Evolutionary conservation across 2,797 vertebrate species (phyloP), one percentile per base, ranked within the genome.

Genomic region (Dryobates pubescens): DNA sequence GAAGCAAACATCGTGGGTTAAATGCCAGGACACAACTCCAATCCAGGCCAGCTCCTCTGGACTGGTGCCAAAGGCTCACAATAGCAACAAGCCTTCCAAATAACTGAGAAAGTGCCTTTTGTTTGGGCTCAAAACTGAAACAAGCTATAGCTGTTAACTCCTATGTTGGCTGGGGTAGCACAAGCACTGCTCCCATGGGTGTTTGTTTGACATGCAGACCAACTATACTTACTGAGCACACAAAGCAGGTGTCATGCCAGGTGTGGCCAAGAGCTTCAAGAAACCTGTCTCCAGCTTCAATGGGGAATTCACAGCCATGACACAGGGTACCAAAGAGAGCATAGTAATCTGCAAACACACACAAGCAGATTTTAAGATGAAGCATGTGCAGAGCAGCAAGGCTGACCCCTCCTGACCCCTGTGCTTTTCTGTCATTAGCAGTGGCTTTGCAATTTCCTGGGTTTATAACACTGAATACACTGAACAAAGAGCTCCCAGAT

Each of bases 241-340:
- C 99, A 83, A 99, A 99, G 97, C 99, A 99, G 90, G 99, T 99
- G 95, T 99, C 99, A 16, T 99, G 99, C 99, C 99, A 99, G 95
- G 98, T 99, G 94, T 97, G 98, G 56, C 99, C 98, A 74, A 99
- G 94, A 47, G 99, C 99, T 92, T 99, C 98, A 94, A 99, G 97
- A 94, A 99, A 99, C 95, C 98, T 98, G 96, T 99, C 99, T 12
- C 99, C 99, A 5, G 99, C 99, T 97, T 99, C 99, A 61, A 99
- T 99, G 86, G 99, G 99, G 95, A 99, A 99, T 92, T 99, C 99
- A 69, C 99, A 99, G 84, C 99, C 99, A 5, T 97, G 98, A 96
- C 99, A 99, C 96, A 98, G 98, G 3, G 98, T 98, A 86, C 99
- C 99, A n/a, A 99, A 99, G 83, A 99, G 97, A 34, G 96, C 97